Base-by-base conservation (phyloP, 1,140 invertebrate genomes). In the Zaprionus lachaisei region DNA sequence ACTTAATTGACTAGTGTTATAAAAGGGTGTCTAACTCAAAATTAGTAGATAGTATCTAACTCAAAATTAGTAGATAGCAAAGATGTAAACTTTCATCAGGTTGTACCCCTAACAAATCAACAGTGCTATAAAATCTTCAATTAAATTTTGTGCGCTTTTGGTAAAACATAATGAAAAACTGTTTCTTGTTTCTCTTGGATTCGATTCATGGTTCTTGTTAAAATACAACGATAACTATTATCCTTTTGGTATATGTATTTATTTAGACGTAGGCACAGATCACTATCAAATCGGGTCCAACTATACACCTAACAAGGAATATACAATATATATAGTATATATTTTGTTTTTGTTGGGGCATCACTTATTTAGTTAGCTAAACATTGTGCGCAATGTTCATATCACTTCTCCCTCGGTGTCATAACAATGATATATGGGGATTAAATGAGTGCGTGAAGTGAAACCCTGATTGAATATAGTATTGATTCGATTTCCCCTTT, bases 1-100 rank as follows among this genome's bases (percentile, higher is more conserved):
- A 4, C 64, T 14, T 57, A 67, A 41, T 71, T 64, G 68, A 71
- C 60, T 71, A 71, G 60, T 31, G 67, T 31, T 41, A 44, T 41
- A 37, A 24, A 26, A 2, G 15, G n/a, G 22, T 9, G 22, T 31
- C 5, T 20, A 28, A 7, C 61, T 66, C n/a, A 56, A 51, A 54
- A 28, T 64, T 24, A 64, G 24, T 26, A 51, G 17, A 54, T 44
- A 66, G 24, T 5, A 5, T 31, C 5, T 20, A 28, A 7, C 61
- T 66, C n/a, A 56, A 51, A 54, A 28, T 64, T 24, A 64, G 24
- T 26, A 51, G 17, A 54, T 44, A 66, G 15, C 7, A 47, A 41
- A 47, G 7, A 47, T 47, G 7, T 44, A 0, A 9, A 6, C n/a
- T 38, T 38, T 38, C 4, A 14, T 15, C 15, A 38, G 37, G 37